phyloP scores from a whole-genome alignment of 2,888 invertebrate species.

The Euphydryas editha region DNA sequence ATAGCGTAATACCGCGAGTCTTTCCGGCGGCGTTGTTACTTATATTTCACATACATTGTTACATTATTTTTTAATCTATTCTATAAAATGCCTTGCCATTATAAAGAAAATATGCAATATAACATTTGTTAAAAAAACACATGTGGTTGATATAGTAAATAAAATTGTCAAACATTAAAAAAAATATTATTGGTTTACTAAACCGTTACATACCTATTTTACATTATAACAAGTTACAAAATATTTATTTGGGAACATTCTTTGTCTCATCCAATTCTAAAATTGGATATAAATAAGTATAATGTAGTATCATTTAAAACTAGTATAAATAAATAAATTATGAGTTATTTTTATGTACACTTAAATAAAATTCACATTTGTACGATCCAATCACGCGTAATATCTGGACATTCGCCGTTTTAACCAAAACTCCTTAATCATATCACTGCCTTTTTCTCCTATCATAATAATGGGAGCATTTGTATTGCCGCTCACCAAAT shows the following conservation, averaged over 20 bases:
- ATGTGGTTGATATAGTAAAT: too few species aligned
- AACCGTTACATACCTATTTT: neutral
- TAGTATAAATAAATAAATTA: conserved; percentile 25
- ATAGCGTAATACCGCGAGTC: too few species aligned
- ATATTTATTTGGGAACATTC: conserved; percentile 24
- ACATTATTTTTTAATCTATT: too few species aligned
- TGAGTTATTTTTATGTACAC: conserved; percentile 24
- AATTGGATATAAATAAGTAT: neutral
- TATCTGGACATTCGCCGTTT: conserved; percentile 28
- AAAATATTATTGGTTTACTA: neutral
- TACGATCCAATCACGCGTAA: conserved; percentile 29
- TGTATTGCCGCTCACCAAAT: conserved; percentile 84
- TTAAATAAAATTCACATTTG: conserved; percentile 22
- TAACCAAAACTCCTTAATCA: conserved; percentile 41
- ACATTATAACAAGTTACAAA: neutral
- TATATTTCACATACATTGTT: too few species aligned
- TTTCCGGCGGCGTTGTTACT: too few species aligned
- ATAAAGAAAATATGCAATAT: too few species aligned
- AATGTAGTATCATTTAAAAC: neutral
- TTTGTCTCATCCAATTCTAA: conserved; percentile 20
- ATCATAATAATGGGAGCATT: conserved; percentile 75
- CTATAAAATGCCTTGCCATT: too few species aligned
- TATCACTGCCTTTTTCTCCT: conserved; percentile 41
- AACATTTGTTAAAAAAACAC: too few species aligned
- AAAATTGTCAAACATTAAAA: neutral